phyloP scores from a whole-genome alignment of 1,140 invertebrate species.

The Ladona fulva region DNA sequence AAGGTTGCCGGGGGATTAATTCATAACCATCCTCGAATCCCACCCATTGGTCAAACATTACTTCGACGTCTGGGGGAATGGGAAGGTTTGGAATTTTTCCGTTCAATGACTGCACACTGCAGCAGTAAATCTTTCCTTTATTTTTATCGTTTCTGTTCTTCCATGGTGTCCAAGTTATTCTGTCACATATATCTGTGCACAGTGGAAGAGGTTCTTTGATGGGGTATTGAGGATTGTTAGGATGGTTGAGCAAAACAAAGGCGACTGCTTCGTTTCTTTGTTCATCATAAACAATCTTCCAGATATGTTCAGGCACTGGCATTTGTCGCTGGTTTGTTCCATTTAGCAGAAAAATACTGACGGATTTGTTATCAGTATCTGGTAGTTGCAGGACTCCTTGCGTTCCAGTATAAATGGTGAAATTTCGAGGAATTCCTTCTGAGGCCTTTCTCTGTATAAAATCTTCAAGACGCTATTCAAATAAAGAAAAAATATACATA shows the following conservation, averaged over 20 bases:
- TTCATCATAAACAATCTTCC: slow-evolving; percentile 20
- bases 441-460: background rate
- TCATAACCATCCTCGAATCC: too few species aligned
- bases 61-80: too few species aligned
- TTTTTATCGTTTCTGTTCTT: slow-evolving; percentile 16
- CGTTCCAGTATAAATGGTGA: slow-evolving; percentile 26
- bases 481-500: too few species aligned
- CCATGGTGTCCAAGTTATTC: slow-evolving; percentile 24
- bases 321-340: too few species aligned
- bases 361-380: background rate
- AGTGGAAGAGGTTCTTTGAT: slow-evolving; percentile 2
- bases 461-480: background rate
- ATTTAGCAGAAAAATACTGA: too few species aligned
- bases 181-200: slow-evolving; percentile 21
- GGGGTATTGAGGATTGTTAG: background rate
- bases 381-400: background rate
- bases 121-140: slow-evolving; percentile 25
- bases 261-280: slow-evolving; percentile 18
- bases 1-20: too few species aligned
- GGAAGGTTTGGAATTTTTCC: too few species aligned
- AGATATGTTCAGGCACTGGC: background rate
- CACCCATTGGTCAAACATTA: too few species aligned
- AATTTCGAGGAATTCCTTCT: background rate
- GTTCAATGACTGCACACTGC: background rate
- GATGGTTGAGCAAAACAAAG: slow-evolving; percentile 24